Evolutionary conservation across 2,113 vertebrate genomes (phyloP).

Genomic region (Macrotis lagotis): DNA sequence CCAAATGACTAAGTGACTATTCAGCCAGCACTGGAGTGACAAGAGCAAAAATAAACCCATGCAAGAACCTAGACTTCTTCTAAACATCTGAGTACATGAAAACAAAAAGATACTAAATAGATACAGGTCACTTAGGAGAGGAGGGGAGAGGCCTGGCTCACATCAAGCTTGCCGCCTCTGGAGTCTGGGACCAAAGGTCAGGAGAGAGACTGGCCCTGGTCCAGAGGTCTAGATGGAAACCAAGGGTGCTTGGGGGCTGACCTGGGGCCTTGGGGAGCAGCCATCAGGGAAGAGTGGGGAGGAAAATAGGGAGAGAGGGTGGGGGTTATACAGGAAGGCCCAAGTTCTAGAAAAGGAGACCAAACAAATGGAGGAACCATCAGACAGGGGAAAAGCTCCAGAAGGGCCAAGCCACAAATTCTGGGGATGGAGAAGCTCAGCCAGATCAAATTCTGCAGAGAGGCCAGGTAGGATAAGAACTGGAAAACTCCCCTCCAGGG

Average conservation of each 20-base stretch:
- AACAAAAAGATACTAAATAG: not conserved
- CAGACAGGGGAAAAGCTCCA: too few species aligned
- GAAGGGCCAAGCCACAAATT: too few species aligned
- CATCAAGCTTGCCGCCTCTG: too few species aligned
- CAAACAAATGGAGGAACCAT: too few species aligned
- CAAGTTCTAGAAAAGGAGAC: not conserved
- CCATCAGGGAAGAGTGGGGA: too few species aligned
- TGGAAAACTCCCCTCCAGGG: too few species aligned
- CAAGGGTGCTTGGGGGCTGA: not conserved
- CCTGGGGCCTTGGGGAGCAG: too few species aligned
- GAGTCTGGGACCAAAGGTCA: not conserved
- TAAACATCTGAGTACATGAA: not conserved
- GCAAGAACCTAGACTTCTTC: not conserved
- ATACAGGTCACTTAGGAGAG: not conserved
- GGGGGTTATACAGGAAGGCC: too few species aligned
- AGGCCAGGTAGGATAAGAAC: too few species aligned
- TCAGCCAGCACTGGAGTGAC: not conserved
- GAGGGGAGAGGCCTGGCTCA: not conserved
- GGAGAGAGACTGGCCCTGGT: not conserved
- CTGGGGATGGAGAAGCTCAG: too few species aligned
- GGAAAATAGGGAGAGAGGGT: too few species aligned
- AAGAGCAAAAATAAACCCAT: not conserved
- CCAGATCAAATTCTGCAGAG: too few species aligned
- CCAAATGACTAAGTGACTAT: not conserved
- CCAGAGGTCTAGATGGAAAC: not conserved